Conservation (phyloP, 2,888 invertebrate species). For the Eremobia ochroleuca region DNA sequence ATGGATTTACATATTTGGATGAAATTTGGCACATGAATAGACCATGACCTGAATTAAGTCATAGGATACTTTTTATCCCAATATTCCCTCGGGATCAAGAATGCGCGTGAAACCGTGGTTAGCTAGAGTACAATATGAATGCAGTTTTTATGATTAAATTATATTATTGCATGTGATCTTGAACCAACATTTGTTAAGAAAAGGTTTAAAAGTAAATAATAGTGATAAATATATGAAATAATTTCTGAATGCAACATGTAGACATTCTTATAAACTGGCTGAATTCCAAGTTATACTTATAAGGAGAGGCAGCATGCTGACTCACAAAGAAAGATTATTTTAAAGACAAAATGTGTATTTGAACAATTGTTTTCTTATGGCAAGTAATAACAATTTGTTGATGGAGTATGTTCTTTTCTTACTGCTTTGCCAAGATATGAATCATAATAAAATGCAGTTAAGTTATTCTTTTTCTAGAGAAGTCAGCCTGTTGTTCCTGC, state of each 20-base stretch:
- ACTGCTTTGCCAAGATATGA: background rate
- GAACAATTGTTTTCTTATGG: constrained; percentile 18
- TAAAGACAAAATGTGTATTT: constrained; percentile 14
- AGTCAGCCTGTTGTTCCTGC: background rate
- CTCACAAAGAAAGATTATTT: constrained; percentile 38
- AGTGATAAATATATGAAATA: constrained; percentile 11
- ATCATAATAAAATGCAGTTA: background rate
- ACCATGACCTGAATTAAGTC: background rate
- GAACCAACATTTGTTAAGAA: background rate
- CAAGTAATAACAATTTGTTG: constrained; percentile 6
- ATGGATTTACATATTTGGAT: background rate
- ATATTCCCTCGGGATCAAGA: too few relatives aligned
- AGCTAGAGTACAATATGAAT: background rate
- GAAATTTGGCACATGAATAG: background rate
- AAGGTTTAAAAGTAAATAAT: background rate
- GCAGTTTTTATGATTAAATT: background rate
- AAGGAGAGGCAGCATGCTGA: constrained; percentile 41
- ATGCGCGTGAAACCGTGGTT: background rate
- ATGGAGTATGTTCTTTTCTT: background rate
- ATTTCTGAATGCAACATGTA: constrained; percentile 22
- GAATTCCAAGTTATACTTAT: constrained; percentile 36
- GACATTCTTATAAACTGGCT: constrained; percentile 42
- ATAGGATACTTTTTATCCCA: background rate
- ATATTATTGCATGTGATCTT: background rate
- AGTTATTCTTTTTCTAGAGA: background rate